Conservation (phyloP, 2,797 vertebrate genomes). For the Pangasius djambal region DNA sequence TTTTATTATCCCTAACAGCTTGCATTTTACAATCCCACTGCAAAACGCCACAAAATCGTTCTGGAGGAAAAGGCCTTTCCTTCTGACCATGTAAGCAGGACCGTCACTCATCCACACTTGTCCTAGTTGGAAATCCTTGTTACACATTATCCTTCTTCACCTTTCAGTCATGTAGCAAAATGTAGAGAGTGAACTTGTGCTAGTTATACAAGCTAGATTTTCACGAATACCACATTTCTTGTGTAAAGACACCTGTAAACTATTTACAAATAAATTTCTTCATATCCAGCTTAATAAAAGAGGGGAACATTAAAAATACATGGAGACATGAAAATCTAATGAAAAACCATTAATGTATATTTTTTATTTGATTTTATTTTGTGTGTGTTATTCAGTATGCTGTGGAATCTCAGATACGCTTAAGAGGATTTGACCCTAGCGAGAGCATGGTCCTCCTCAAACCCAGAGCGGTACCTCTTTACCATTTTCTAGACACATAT, state of each 20-base stretch:
- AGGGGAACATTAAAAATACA: background rate
- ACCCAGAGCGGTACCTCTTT: slow-evolving; percentile 77
- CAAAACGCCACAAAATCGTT: slow-evolving; percentile 86
- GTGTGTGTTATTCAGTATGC: slow-evolving; percentile 80
- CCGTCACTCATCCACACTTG: background rate
- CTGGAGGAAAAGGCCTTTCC: slow-evolving; percentile 92
- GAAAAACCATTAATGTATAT: background rate
- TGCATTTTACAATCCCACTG: slow-evolving; percentile 92
- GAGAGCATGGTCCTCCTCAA: slow-evolving; percentile 81
- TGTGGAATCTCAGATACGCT: slow-evolving; percentile 87
- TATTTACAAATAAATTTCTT: too few relatives aligned
- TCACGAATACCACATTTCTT: background rate
- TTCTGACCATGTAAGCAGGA: slow-evolving; percentile 89
- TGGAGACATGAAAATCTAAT: background rate
- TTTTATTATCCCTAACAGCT: slow-evolving; percentile 72
- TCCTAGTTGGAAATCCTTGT: background rate
- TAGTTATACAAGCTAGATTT: background rate
- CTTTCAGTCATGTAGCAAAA: background rate
- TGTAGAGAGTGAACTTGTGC: background rate
- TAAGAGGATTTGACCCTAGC: slow-evolving; percentile 80
- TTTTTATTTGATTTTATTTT: background rate
- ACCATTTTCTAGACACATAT: background rate
- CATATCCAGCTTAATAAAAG: background rate
- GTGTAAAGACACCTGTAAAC: background rate
- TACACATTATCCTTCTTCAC: background rate